Percentiles rank a stretch among this genome's conserved stretches.
These are phyloP conservation scores for Sardinella longiceps DNA, from an alignment of 2,797 vertebrate genomes.

Conservation along the genomic window DNA sequence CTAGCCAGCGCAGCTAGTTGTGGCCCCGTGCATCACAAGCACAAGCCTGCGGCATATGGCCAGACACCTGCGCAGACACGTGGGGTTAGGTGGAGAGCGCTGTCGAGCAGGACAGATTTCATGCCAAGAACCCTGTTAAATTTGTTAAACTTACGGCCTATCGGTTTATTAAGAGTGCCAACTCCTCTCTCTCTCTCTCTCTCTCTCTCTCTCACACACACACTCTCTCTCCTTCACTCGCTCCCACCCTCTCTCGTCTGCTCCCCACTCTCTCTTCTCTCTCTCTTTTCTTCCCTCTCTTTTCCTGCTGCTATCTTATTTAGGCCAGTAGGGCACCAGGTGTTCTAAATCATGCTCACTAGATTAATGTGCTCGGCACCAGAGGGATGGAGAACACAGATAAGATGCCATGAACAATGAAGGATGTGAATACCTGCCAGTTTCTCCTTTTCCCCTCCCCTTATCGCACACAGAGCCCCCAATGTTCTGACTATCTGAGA, in stretches of 20 bases:
- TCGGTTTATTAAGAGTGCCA: background rate
- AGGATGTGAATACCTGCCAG: background rate
- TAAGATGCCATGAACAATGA: background rate
- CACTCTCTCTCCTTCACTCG: background rate
- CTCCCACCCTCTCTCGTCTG: no score
- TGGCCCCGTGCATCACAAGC: no score
- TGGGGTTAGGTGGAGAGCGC: background rate
- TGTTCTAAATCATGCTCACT: constrained; percentile 27
- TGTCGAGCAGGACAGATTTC: background rate
- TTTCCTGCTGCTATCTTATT: background rate
- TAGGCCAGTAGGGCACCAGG: constrained; percentile 20
- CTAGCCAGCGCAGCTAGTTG: no score
- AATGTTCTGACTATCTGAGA: background rate
- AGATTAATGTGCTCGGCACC: background rate
- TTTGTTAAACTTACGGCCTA: background rate
- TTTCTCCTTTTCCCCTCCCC: background rate
- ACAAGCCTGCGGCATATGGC: background rate
- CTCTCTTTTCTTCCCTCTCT: background rate
- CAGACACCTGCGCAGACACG: background rate
- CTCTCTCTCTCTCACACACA: no score
- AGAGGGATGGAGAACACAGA: background rate
- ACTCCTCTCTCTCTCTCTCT: background rate
- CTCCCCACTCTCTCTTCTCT: background rate
- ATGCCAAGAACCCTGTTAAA: constrained; percentile 4
- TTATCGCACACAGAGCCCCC: background rate